Evolutionary conservation across 1,140 invertebrate species (phyloP), one percentile per base, ranked within the genome.

Genomic region (Latrodectus geometricus): DNA sequence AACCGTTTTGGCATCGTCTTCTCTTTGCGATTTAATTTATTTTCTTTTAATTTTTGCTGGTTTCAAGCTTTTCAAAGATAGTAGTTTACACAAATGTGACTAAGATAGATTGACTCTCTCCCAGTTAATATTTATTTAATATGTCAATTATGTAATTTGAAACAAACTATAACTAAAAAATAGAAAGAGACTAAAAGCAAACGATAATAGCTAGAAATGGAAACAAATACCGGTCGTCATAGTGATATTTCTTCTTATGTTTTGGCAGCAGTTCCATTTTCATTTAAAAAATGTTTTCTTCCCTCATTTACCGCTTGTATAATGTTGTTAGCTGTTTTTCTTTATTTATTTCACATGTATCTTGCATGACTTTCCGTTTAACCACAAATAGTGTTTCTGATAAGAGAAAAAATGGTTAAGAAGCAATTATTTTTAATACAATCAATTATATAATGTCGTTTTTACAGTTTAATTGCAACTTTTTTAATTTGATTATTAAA

Each of bases 1-100:
- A 61, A 61, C 54, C 8, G 8, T 61, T 61, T 17, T 61, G 54
- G 54, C 54, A 61, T 17, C 54, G 54, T 61, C 17, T 8, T 61
- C 17, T 61, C 8, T 3, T 61, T 8, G 17, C 11, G 54, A 11
- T 61, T 11, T 61, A 61, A 61, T 61, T 61, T 61, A 61, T 61
- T 61, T n/a, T n/a, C 2, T 61, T 14, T 61, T 61, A 14, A 14
- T 61, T 61, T 14, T 61, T 17, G 54, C 17, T 15, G 11, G 35
- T 9, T 35, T 21, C 20, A n/a, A 56, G 66, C 79, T 72, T 81
- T 72, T 72, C 50, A 72, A 75, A 75, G 35, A 84, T 75, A 23
- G 48, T 75, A 84, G 54, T 84, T 84, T 84, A 84, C 66, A 84
- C 81, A 84, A 84, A 84, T 68, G 61, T 75, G 81, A 84, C 81